phyloP scores from a whole-genome alignment of 2,113 vertebrate species.

The Carassius carassius region DNA sequence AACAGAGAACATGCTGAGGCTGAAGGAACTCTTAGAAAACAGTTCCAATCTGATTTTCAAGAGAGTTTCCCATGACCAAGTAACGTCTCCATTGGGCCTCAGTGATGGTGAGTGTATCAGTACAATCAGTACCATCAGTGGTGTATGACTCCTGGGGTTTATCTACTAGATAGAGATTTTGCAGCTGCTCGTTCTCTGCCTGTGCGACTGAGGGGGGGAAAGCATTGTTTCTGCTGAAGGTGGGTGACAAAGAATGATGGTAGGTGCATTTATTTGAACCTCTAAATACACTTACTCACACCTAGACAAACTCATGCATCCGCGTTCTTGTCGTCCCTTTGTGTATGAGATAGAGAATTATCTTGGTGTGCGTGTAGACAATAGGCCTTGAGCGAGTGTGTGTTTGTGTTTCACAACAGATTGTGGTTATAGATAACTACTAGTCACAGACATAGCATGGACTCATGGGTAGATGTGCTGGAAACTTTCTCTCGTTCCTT shows the following conservation, averaged over 20 bases:
- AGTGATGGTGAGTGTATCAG: slow-evolving; percentile 9
- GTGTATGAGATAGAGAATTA: slow-evolving; percentile 66
- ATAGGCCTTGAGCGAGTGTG: slow-evolving; percentile 62
- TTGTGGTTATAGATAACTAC: slow-evolving; percentile 73
- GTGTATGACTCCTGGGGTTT: slow-evolving; percentile 50
- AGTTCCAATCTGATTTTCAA: slow-evolving; percentile 23
- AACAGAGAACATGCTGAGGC: slow-evolving; percentile 23
- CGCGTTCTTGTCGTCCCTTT: slow-evolving; percentile 13
- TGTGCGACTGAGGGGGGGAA: slow-evolving; percentile 45
- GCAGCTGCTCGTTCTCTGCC: not conserved
- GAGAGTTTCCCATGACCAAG: slow-evolving; percentile 51
- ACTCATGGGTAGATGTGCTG: slow-evolving; percentile 57
- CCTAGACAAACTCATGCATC: slow-evolving; percentile 24
- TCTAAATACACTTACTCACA: slow-evolving; percentile 33
- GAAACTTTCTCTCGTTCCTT: slow-evolving; percentile 66
- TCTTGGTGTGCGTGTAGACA: slow-evolving; percentile 68
- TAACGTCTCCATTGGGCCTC: slow-evolving; percentile 32
- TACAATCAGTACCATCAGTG: slow-evolving; percentile 43
- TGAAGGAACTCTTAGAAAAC: not conserved
- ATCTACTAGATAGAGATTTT: slow-evolving; percentile 55
- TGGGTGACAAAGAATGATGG: slow-evolving; percentile 49
- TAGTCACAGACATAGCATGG: slow-evolving; percentile 69
- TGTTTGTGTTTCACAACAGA: slow-evolving; percentile 66
- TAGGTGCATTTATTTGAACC: slow-evolving; percentile 50
- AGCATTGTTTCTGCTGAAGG: slow-evolving; percentile 29